Evolutionary conservation across 2,888 invertebrate species (phyloP).

Genomic region (Deroplatys truncata): DNA sequence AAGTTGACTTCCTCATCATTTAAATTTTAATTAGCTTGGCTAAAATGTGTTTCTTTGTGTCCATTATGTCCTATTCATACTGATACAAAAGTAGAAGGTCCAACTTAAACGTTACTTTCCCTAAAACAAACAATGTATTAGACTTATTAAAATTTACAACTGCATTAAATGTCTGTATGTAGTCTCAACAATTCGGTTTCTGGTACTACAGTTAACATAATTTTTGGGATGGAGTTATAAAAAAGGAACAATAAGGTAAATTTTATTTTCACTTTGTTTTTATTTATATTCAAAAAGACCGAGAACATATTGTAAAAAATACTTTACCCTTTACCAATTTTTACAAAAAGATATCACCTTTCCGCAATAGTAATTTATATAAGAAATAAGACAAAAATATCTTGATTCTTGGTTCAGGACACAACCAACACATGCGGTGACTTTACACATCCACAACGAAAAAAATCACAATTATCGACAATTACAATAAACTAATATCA

Average conservation of each 20-base stretch:
- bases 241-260: neutral
- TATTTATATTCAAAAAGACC: slow-evolving; percentile 25
- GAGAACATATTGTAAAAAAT: slow-evolving; percentile 28
- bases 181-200: no score
- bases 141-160: no score
- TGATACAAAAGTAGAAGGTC: no score
- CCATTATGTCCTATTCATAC: no score
- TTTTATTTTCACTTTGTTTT: neutral
- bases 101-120: no score
- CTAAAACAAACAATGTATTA: no score
- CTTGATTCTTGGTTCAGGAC: slow-evolving; percentile 1
- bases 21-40: no score
- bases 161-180: no score
- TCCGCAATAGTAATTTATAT: neutral
- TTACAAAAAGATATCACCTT: slow-evolving; percentile 25
- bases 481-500: neutral
- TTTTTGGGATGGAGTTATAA: no score
- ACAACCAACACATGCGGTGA: slow-evolving; percentile 4
- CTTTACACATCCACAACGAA: neutral
- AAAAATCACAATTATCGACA: slow-evolving; percentile 1
- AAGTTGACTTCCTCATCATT: no score
- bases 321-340: slow-evolving; percentile 25
- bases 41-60: no score
- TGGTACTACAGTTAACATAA: no score
- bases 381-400: slow-evolving; percentile 16